Percentiles rank a stretch among this genome's conserved stretches.
phyloP scores from a whole-genome alignment of 2,113 vertebrate genomes.

The Nannospalax galili region DNA sequence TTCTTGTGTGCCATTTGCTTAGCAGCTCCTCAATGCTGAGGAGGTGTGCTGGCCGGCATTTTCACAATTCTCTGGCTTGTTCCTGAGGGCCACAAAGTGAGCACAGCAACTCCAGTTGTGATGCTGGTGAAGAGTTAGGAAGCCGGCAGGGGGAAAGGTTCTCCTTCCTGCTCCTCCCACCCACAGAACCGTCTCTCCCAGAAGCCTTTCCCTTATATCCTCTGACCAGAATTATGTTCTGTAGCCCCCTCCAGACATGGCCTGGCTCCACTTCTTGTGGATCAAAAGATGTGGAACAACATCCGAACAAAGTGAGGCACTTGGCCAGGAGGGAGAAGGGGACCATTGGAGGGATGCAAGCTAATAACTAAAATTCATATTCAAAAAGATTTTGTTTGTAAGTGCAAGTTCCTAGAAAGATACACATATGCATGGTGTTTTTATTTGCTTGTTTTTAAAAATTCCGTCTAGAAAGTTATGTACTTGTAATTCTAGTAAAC shows the following conservation, averaged over 20 bases:
- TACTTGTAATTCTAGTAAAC: conserved; percentile 25
- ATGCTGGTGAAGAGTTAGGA: not conserved
- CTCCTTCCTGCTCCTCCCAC: not conserved
- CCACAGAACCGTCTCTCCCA: not conserved
- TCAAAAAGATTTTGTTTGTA: not conserved
- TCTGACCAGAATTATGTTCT: not conserved
- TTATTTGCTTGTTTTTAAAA: conserved; percentile 37
- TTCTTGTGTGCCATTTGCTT: not conserved
- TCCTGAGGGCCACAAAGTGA: not conserved
- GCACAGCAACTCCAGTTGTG: not conserved
- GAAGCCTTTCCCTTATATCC: fast-evolving
- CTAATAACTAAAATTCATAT: not conserved
- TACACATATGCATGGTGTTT: not conserved
- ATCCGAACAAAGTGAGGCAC: not conserved
- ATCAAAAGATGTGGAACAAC: not conserved
- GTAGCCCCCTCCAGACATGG: not conserved
- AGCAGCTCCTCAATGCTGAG: not conserved
- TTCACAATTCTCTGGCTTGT: not conserved
- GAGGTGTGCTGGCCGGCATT: not conserved
- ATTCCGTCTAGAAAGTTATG: not conserved
- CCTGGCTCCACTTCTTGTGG: not conserved
- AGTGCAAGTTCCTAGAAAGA: not conserved
- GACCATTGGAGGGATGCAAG: not conserved
- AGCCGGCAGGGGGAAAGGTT: not conserved
- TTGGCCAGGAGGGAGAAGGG: not conserved